Evolutionary conservation across 2,113 vertebrate genomes (phyloP), one percentile per base, ranked within the genome.

Genomic region (Hippoglossus stenolepis): DNA sequence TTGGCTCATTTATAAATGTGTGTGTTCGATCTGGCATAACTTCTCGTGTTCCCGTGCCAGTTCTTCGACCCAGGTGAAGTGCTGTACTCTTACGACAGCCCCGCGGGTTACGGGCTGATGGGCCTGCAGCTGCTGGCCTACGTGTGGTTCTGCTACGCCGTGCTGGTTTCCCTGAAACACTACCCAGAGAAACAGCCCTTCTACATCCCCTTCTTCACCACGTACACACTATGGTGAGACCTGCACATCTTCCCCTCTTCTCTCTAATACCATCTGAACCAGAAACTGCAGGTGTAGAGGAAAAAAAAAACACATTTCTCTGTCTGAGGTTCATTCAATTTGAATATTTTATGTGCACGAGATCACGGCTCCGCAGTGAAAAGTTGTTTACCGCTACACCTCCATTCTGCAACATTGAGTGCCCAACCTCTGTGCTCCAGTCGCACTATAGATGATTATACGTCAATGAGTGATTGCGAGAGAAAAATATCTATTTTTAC

Each of bases 11-110:
- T 69, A 62, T 8, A 31, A 23, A 20, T 58, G 57, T 71, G 43
- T 35, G 0, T 82, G 11, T 61, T 49, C 6, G 35, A 65, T 65
- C 61, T 74, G 57, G n/a, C 23, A 0, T 78, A 63, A 64, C 66
- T 2, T 15, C 13, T 58, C 10, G 3, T 87, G 69, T 87, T 24
- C 73, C 57, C 57, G 74, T 81, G 28, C 47, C 93, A 97, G 97
- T 97, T 97, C 86, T 97, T 97, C 60, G 97, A 98, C 86, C 97
- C 96, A 4, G 97, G 96, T 14, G 96, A 96, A 89, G 97, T 98
- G 73, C 93, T 97, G 43, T 98, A 97, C 60, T 96, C 95, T 0
- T 97, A 97, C 11, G 97, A 97, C 91, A 97, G 96, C 43, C 96
- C 96, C 0, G 96, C 96, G 0, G 97, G 97, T 43, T 97, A 97